Base-by-base conservation (phyloP, 2,113 vertebrate genomes). In the rat (Rattus norvegicus) region DNA sequence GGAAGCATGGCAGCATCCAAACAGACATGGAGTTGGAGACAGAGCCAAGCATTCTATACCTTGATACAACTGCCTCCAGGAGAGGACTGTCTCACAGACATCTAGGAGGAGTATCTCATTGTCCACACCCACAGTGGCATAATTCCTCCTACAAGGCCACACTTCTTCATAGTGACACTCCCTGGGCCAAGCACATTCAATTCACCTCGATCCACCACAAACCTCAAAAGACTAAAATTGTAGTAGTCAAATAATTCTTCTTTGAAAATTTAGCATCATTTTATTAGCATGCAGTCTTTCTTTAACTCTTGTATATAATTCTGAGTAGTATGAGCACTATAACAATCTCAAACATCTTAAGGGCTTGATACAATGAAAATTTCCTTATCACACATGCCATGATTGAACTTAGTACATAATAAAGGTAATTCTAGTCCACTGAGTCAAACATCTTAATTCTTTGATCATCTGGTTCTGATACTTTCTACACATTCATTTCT, bases 191-290 rank as follows among this genome's bases (percentile, higher is more conserved):
- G 65, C 65, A 69, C 6, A 69, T 69, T 69, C 67, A 69, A 69
- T 36, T 30, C 13, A 69, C 67, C 30, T 69, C 30, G 36, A 69
- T 17, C 67, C 30, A 69, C 67, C 30, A 16, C 67, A 69, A 69
- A 69, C 73, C 43, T 39, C 2, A 95, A 97, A 81, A 94, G 84
- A n/a, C 90, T 97, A 92, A 95, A 88, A 95, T 96, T 94, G 36
- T 49, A 83, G 39, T 67, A 94, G 93, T 69, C 90, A 90, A 94
- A 88, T 90, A 96, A 14, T 95, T 95, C 94, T 87, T 93, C 56
- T 94, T 95, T 92, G 59, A 96, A 90, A 95, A 96, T 88, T 81
- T 96, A 93, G 85, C 52, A 86, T 93, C 70, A 90, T 94, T 83
- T 90, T 92, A 96, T 95, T 80, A 95, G 76, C 61, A 95, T 83